These are phyloP conservation scores for Hiodon alosoides DNA, from an alignment of 2,113 vertebrate species.

Conservation along the genomic window DNA sequence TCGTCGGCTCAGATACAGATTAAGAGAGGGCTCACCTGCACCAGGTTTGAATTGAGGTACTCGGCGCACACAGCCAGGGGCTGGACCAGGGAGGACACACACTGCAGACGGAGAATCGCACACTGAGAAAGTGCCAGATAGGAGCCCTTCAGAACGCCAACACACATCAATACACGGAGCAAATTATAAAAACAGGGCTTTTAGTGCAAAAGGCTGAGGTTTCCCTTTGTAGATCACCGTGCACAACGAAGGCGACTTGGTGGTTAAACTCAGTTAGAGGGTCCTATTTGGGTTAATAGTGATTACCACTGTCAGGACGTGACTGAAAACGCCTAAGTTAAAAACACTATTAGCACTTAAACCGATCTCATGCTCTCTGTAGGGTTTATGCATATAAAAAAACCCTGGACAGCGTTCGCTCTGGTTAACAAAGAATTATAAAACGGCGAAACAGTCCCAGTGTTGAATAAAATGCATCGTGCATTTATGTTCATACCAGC, in stretches of 20 bases:
- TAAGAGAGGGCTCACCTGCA: conserved; percentile 75
- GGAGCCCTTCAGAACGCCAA: background rate
- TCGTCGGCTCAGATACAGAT: background rate
- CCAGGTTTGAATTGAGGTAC: conserved; percentile 88
- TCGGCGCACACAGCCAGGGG: conserved; percentile 93
- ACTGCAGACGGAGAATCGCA: conserved; percentile 56
- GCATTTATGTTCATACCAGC: background rate
- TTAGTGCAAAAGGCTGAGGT: background rate
- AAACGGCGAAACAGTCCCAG: too few relatives aligned
- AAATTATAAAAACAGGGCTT: background rate
- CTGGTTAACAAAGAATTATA: too few relatives aligned
- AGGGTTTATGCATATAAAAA: too few relatives aligned
- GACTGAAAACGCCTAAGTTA: too few relatives aligned
- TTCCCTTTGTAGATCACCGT: too few relatives aligned
- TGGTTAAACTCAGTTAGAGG: too few relatives aligned
- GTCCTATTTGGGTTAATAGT: too few relatives aligned
- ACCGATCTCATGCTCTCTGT: too few relatives aligned
- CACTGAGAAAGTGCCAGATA: background rate
- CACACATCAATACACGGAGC: background rate
- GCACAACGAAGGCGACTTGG: too few relatives aligned
- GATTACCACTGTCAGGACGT: too few relatives aligned
- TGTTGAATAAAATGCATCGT: background rate
- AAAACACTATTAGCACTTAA: too few relatives aligned
- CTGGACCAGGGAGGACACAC: conserved; percentile 88
- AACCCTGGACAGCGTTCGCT: too few relatives aligned